These are phyloP conservation scores for Anorthoa munda DNA, from an alignment of 2,888 invertebrate species.

Conservation along the genomic window DNA sequence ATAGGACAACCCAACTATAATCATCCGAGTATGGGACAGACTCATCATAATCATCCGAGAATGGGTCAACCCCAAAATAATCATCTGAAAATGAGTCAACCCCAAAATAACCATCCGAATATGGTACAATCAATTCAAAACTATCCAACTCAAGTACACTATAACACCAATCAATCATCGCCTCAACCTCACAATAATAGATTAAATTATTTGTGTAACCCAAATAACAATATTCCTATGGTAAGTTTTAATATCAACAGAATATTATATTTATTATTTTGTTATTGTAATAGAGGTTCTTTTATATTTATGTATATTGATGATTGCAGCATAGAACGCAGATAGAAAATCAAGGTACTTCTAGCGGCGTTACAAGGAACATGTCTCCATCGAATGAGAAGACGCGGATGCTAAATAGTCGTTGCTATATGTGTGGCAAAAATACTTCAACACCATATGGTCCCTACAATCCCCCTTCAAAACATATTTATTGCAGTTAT, in stretches of 20 bases:
- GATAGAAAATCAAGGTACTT: slow-evolving; percentile 9
- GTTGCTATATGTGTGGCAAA: slow-evolving; percentile 72
- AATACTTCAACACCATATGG: slow-evolving; percentile 65
- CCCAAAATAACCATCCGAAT: slow-evolving; percentile 9
- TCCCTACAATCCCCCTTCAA: slow-evolving; percentile 59
- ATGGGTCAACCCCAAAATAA: slow-evolving; percentile 5
- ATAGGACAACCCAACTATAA: slow-evolving; percentile 6
- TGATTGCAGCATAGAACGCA: slow-evolving; percentile 51
- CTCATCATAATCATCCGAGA: background rate
- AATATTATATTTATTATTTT: background rate
- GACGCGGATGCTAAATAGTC: slow-evolving; percentile 40
- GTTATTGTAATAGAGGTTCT: background rate
- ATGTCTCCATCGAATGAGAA: slow-evolving; percentile 69
- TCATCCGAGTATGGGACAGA: background rate
- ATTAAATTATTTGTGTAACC: slow-evolving; percentile 8
- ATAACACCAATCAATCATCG: slow-evolving; percentile 14
- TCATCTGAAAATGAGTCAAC: background rate
- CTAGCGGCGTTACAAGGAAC: slow-evolving; percentile 68
- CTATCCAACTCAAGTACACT: slow-evolving; percentile 24
- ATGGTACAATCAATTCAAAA: slow-evolving; percentile 3
- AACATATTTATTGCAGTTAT: slow-evolving; percentile 72
- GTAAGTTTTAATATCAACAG: slow-evolving; percentile 30
- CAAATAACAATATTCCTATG: slow-evolving; percentile 23
- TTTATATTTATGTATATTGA: slow-evolving; percentile 31
- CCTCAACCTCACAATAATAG: background rate